Evolutionary conservation across 1,140 invertebrate species (phyloP).

Genomic region (Orchesella cincta): DNA sequence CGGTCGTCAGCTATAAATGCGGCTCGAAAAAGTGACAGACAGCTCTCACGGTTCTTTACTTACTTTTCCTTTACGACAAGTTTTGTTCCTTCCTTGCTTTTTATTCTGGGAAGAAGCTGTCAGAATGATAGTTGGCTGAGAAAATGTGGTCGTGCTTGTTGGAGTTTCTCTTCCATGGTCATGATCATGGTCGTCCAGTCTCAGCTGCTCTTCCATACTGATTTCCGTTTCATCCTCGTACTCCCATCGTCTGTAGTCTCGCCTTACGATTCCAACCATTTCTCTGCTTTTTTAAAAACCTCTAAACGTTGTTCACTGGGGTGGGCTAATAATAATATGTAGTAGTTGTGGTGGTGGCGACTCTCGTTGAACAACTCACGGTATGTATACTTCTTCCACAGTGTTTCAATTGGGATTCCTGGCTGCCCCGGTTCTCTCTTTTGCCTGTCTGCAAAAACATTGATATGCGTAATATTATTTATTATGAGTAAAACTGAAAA

Average conservation of each 20-base stretch:
- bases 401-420: no score
- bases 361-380: no score
- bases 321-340: no score
- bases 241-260: constrained; percentile 42
- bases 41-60: constrained; percentile 6
- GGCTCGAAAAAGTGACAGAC: not conserved
- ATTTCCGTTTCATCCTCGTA: constrained; percentile 46
- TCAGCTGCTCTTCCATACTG: constrained; percentile 42
- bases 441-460: not conserved
- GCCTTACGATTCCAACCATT: constrained; percentile 7
- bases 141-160: constrained; percentile 35
- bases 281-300: not conserved
- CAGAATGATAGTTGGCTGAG: constrained; percentile 32
- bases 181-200: constrained; percentile 40
- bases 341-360: no score
- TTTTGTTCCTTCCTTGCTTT: constrained; percentile 29
- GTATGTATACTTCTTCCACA: no score
- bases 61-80: constrained; percentile 40
- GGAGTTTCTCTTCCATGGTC: constrained; percentile 23
- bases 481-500: constrained; percentile 9
- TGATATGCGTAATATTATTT: not conserved
- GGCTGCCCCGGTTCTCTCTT: not conserved
- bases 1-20: not conserved
- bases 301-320: no score
- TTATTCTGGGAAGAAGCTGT: constrained; percentile 28